phyloP scores from a whole-genome alignment of 2,113 vertebrate genomes.

The Carettochelys insculpta region DNA sequence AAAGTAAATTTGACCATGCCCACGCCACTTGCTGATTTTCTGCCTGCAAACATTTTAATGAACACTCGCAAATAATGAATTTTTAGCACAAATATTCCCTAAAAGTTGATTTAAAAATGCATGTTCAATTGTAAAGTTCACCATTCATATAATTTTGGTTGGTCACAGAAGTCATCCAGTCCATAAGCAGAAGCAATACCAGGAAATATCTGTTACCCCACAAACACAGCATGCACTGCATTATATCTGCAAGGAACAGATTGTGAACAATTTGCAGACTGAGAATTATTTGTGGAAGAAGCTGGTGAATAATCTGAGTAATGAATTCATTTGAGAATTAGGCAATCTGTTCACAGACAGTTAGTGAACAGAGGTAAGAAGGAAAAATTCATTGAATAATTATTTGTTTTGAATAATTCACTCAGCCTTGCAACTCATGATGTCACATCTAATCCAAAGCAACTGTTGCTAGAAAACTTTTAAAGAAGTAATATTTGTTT shows the following conservation, averaged over 20 bases:
- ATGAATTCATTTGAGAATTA: neutral
- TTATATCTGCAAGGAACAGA: constrained; percentile 6
- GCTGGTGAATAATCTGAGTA: constrained; percentile 6
- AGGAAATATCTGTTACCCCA: neutral
- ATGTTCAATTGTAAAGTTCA: neutral
- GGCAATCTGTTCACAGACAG: neutral
- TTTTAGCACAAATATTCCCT: neutral
- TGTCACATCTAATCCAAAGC: neutral
- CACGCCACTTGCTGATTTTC: neutral
- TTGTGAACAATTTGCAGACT: neutral
- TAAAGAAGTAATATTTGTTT: neutral
- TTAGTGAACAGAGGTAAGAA: neutral
- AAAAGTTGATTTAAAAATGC: neutral
- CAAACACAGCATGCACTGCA: neutral
- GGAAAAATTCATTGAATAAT: neutral
- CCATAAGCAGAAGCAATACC: neutral
- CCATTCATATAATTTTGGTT: neutral
- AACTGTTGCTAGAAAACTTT: neutral
- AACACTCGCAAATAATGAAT: neutral
- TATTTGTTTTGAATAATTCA: neutral
- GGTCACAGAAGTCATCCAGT: neutral
- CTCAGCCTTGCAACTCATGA: neutral
- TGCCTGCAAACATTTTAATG: neutral
- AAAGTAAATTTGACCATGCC: neutral
- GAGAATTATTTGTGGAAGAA: neutral